Evolutionary conservation across 2,888 invertebrate species (phyloP), one percentile per base, ranked within the genome.

Genomic region (Pristionchus exspectatus): DNA sequence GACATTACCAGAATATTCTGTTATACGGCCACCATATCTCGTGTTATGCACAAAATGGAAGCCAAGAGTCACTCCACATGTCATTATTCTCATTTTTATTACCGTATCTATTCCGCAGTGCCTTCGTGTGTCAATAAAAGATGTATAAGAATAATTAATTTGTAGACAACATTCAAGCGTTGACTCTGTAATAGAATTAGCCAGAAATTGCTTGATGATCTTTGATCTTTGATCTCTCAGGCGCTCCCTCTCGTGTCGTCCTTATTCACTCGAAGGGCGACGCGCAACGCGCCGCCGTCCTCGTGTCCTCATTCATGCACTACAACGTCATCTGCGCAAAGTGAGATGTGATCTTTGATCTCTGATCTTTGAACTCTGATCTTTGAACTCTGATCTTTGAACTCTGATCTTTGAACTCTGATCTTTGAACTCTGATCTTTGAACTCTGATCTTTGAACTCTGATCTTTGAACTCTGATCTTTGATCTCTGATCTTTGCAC

Each of bases 241-340:
- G 33, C 56, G 54, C 44, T n/a, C n/a, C 56, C 56, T 84, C 38
- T 24, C 54, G 89, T 21, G 74, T 89, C 21, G 24, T 87, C 21
- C 50, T 90, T 24, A 97, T 97, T n/a, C 83, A 89, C 56, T 91
- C 90, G 5, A 90, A 92, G 96, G 97, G 97, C 74, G 97, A 97
- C 95, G 97, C 97, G 94, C 97, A 97, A 94, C 96, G 98, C 90
- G 96, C 97, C 59, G 98, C 98, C 83, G 97, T 98, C 88, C 97
- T 98, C 92, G 97, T 98, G 91, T 97, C 98, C 38, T 97, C 98
- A 24, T 98, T 98, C 96, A 97, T 98, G 97, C 97, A 98, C 96
- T 98, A 98, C 96, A 97, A 97, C 92, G 97, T 97, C 95, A 98
- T 98, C 94, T 98, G 98, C 96, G 97, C 97, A 89, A 96, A 94